phyloP scores from a whole-genome alignment of 2,113 vertebrate species.

The Parotia lawesii region DNA sequence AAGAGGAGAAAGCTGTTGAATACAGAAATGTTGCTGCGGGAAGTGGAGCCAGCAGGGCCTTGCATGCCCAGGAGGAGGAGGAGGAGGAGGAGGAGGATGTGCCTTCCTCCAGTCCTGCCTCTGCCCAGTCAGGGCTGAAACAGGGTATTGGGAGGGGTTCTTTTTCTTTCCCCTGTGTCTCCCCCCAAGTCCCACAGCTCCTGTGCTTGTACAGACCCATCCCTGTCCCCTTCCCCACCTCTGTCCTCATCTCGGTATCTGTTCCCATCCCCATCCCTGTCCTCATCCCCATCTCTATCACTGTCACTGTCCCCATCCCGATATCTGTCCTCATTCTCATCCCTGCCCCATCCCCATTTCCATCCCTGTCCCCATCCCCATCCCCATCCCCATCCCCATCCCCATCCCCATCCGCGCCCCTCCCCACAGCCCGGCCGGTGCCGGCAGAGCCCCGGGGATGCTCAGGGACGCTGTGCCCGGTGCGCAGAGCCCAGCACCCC shows the following conservation, averaged over 20 bases:
- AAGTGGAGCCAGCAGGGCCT: not conserved
- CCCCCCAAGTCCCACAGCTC: accelerated
- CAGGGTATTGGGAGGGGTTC: accelerated
- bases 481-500: not conserved
- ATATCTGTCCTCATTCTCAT: not conserved
- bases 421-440: not conserved
- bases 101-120: not conserved
- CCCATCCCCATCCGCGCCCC: not conserved
- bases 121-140: not conserved
- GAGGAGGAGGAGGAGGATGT: not conserved
- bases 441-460: not conserved
- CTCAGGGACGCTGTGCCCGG: accelerated
- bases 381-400: not conserved
- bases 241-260: too few relatives aligned
- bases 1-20: not conserved
- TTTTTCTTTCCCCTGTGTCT: not conserved
- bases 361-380: not conserved
- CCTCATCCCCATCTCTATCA: not conserved
- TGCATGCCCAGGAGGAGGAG: not conserved
- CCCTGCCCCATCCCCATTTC: not conserved
- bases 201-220: not conserved
- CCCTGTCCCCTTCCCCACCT: too few relatives aligned
- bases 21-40: not conserved
- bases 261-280: too few relatives aligned
- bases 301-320: not conserved